Evolutionary conservation across 2,888 invertebrate species (phyloP), one percentile per base, ranked within the genome.

Genomic region (Myathropa florea): DNA sequence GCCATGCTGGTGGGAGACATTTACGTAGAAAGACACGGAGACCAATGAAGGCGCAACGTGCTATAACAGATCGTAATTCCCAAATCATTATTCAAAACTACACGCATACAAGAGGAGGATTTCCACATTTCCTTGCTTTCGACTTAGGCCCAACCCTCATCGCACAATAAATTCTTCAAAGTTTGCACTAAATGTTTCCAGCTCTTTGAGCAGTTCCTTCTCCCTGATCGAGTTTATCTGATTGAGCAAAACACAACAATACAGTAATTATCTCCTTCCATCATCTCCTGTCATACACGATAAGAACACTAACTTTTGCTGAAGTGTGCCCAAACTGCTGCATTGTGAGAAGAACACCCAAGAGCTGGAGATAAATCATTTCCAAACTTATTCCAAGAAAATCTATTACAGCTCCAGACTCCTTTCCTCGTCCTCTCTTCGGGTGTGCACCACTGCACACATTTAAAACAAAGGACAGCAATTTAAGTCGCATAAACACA

Each of bases 401-500:
- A 61, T 72, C 72, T 30, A 72, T 72, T 73, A 36, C 30, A 18
- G 23, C 30, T 23, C 33, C 9, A 14, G 21, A 60, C 21, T 46
- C 21, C 46, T n/a, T 14, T 53, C 4, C 12, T 12, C 61, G 36
- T 39, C 24, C 55, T 53, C n/a, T n/a, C n/a, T 24, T 33, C 30
- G 14, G 53, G 18, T 33, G n/a, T 57, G 64, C 59, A 67, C n/a
- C n/a, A n/a, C n/a, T n/a, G n/a, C 39, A 65, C 10, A 63, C 60
- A 55, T 61, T 57, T 63, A 64, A 33, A 84, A 61, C 61, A 84
- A 60, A 75, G 4, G 55, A 57, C 26, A 64, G 75, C 65, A 84
- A 64, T 71, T 76, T 59, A 81, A 81, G 46, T 70, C 65, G 39
- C 28, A 30, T 72, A 67, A 81, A 76, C 33, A 71, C 70, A 30